Evolutionary conservation across 2,113 vertebrate genomes (phyloP), one percentile per base, ranked within the genome.

Genomic region (Acanthochromis polyacanthus): DNA sequence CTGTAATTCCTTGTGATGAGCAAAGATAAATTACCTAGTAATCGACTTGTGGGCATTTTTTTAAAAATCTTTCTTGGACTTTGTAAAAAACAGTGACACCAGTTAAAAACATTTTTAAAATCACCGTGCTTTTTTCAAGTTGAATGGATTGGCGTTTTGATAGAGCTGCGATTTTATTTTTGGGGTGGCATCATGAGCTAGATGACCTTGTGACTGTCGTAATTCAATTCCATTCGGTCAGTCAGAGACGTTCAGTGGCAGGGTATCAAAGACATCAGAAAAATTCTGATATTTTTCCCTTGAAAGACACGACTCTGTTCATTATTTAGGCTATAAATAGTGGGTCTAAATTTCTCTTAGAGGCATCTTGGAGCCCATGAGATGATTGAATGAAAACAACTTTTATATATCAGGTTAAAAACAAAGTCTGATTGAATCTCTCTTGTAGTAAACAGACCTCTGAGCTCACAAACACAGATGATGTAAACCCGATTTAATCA

Each of bases 181-280:
- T 62, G 73, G 68, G 22, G 46, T 17, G 36, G 19, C 59, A 71
- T 73, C 71, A 67, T 80, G 82, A 32, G 52, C 66, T 55, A 78
- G 71, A 23, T 53, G 61, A 68, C 63, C 75, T 87, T 80, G 86
- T 88, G 81, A 88, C 74, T 74, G 64, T 78, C 57, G 17, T 77
- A 30, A 87, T 85, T 91, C 19, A 75, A 71, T 89, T 88, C 23
- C 28, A 87, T 20, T 60, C 52, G 70, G 6, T 63, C 65, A 75
- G 80, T 83, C 74, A 17, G 43, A 46, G 48, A 57, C 55, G 12
- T 62, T 82, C 23, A 32, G 10, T 74, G 67, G 55, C 65, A 56
- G 19, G 16, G 23, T 69, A 85, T 84, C 64, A 84, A 75, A 65
- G 64, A 43, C 20, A 14, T 70, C 1, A 23, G 2, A 32, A 43